Base-by-base conservation (phyloP, 2,113 vertebrate genomes). In the Coracopsis vasa region DNA sequence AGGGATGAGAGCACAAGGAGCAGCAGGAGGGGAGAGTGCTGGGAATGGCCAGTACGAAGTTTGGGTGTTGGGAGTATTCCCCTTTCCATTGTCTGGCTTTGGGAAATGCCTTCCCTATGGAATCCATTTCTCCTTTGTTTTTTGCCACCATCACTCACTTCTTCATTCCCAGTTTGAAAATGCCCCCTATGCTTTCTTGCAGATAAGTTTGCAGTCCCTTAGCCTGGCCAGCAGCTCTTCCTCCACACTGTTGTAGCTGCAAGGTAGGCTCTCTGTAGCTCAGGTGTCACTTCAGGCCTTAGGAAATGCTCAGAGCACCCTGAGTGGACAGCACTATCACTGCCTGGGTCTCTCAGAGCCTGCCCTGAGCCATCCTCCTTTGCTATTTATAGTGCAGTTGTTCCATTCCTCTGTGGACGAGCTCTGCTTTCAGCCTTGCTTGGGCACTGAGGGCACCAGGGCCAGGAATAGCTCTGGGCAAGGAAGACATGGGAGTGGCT, bases 351-450 rank as follows among this genome's bases (percentile, higher is more conserved):
- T 83, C 92, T 80, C 35, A 77, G 58, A 86, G 88, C 37, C 62
- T 73, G 81, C 29, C 81, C 48, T 31, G 61, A 92, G 54, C 90
- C 66, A 39, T 77, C 62, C 83, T 88, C 37, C 8, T 45, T 87
- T 86, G 78, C 95, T 97, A 97, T 97, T 97, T 97, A 94, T 96
- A 96, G 94, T 66, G 61, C 61, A 37, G 75, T 84, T 94, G 66
- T 95, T 96, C 92, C 90, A 84, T 93, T 97, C 86, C 92, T 90
- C 61, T 48, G 50, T 78, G 86, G 66, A 74, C 0, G 44, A 80
- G 93, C 69, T 93, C 66, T 70, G 77, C 88, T 96, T 96, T 91
- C 77, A 95, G 70, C 92, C 88, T 92, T 81, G 4, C 94, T 94
- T 86, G 91, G 96, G 70, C 87, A 91, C 86, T 53, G 77, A 86